Conservation (phyloP, 2,113 vertebrate genomes). For the Sterna hirundo region DNA sequence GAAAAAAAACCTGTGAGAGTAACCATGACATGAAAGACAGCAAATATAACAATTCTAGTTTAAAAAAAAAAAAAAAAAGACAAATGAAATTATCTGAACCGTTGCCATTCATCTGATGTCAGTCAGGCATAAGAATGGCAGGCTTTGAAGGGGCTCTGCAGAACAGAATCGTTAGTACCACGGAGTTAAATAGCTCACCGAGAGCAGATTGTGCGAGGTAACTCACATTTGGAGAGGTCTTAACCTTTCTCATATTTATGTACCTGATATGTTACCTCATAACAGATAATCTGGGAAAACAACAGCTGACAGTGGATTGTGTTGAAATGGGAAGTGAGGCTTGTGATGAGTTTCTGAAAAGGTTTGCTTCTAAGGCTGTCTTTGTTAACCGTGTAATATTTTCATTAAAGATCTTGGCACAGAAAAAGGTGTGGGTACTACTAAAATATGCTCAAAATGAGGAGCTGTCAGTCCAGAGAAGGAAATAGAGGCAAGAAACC, state of each 20-base stretch:
- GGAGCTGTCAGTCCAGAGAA: neutral
- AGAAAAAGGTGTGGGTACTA: neutral
- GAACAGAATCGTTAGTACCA: neutral
- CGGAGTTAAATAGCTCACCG: neutral
- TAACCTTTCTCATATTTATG: neutral
- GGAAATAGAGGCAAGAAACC: neutral
- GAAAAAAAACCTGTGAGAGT: neutral
- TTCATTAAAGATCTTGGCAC: neutral
- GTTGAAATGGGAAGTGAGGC: neutral
- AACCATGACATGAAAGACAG: neutral
- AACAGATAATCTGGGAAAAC: neutral
- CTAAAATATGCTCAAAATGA: neutral
- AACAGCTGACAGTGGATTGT: neutral
- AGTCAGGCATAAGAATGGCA: neutral
- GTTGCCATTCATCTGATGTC: neutral
- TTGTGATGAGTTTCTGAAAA: neutral
- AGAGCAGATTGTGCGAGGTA: neutral
- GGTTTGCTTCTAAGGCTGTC: neutral
- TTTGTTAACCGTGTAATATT: neutral
- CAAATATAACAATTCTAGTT: neutral
- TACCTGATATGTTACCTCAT: neutral
- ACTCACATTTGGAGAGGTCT: neutral
- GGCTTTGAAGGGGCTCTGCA: neutral
- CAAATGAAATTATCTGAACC: neutral
- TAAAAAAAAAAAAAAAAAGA: neutral